Conservation (phyloP, 64 coral and sea anemone species). For the Trachythela sp. region DNA sequence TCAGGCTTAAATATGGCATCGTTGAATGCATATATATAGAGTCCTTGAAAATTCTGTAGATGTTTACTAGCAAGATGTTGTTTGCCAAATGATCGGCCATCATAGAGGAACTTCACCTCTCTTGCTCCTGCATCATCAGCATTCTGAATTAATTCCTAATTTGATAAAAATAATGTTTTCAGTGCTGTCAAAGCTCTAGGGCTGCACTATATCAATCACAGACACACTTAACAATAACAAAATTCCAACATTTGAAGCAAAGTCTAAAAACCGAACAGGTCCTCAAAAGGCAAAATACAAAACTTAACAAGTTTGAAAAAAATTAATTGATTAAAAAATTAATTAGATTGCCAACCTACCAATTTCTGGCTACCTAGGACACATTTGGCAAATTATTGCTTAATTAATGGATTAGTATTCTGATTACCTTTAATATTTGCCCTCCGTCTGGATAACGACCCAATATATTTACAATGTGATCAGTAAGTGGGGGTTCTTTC, state of each 20-base stretch:
- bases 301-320: too few relatives aligned
- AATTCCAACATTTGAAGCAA: too few relatives aligned
- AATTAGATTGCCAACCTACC: too few relatives aligned
- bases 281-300: too few relatives aligned
- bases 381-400: not conserved
- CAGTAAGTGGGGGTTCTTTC: not conserved
- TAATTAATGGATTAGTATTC: not conserved
- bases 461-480: not conserved
- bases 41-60: constrained; percentile 76
- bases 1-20: constrained; percentile 68
- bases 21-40: constrained; percentile 80
- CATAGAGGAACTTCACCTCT: constrained; percentile 82
- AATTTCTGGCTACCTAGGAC: too few relatives aligned
- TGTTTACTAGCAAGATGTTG: constrained; percentile 57
- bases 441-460: not conserved
- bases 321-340: too few relatives aligned
- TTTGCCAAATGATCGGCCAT: constrained; percentile 58
- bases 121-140: constrained; percentile 90
- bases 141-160: constrained; percentile 91
- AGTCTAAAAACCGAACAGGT: too few relatives aligned
- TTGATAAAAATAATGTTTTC: not conserved
- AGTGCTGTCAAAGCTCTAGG: too few relatives aligned
- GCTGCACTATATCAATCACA: too few relatives aligned
- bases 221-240: too few relatives aligned
- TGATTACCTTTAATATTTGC: not conserved